These are phyloP conservation scores for Cepaea nemoralis DNA, from an alignment of 1,140 invertebrate species.

Conservation along the genomic window DNA sequence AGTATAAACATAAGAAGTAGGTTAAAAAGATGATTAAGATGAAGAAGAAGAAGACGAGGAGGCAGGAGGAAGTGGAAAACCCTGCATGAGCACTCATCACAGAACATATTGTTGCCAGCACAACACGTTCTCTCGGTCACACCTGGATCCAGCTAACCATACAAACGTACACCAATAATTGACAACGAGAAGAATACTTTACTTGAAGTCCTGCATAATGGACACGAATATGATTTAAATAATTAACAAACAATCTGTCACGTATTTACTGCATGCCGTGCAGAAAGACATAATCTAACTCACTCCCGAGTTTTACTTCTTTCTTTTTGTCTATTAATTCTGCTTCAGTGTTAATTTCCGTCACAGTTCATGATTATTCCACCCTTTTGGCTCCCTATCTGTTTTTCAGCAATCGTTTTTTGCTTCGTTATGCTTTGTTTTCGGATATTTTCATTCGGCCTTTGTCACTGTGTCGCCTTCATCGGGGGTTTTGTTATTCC, in stretches of 20 bases:
- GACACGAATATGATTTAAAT: neutral
- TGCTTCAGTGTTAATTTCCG: neutral
- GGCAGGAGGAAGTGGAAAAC: too few species aligned
- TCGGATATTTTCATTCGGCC: neutral
- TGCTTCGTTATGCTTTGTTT: neutral
- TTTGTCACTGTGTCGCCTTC: neutral
- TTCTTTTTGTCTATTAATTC: neutral
- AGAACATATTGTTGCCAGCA: too few species aligned
- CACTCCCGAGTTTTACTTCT: neutral
- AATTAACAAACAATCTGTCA: neutral
- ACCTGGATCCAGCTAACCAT: too few species aligned
- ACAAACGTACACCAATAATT: too few species aligned
- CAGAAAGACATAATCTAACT: neutral
- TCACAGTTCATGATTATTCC: slow-evolving; percentile 3
- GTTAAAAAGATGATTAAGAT: too few species aligned
- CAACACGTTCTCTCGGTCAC: too few species aligned
- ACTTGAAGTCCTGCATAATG: too few species aligned
- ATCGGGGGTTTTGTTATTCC: neutral
- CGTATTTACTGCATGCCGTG: neutral
- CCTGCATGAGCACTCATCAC: too few species aligned
- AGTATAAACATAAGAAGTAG: too few species aligned
- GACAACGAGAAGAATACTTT: too few species aligned
- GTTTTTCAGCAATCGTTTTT: neutral
- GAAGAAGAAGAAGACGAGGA: too few species aligned
- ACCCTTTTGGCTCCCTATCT: neutral